Evolutionary conservation across 2,888 invertebrate species (phyloP), one percentile per base, ranked within the genome.

Genomic region (Formica aserva): DNA sequence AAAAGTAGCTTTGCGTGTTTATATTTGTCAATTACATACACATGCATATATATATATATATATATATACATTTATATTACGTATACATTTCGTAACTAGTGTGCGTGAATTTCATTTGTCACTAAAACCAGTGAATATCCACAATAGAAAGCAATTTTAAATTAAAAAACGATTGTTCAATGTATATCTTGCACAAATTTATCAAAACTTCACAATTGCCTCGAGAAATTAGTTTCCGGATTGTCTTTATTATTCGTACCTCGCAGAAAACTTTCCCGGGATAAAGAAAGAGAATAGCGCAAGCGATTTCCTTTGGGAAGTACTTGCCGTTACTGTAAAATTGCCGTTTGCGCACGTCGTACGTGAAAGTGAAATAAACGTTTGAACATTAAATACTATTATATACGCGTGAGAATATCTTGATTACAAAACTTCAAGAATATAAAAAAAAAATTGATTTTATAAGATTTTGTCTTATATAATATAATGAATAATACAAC

Each of bases 241-340:
- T 38, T 65, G n/a, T 22, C 22, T 8, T 22, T 26, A 29, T 45
- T 48, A 52, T n/a, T 52, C 26, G 48, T 26, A 52, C 52, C 35
- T 11, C 13, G 52, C 13, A 26, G 48, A 38, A 38, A 77, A 77
- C 52, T 77, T 66, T 38, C 0, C 15, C 6, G 9, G 13, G 5
- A 22, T 63, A 55, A 67, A 38, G 6, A 26, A 67, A 55, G 38
- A 32, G 3, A 29, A 2, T 63, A 6, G 48, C 18, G 5, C 18
- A 26, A 55, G 35, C 69, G 52, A 77, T 77, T 67, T 77, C 26
- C 69, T 77, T 38, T 67, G 76, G 52, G 45, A 77, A 76, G 13
- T 66, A 52, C 26, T 76, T 18, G 18, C n/a, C n/a, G 5, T 77
- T 76, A 55, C 35, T 52, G 35, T 76, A 66, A 66, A 67, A 76